Evolutionary conservation across 2,888 invertebrate species (phyloP), one percentile per base, ranked within the genome.

Genomic region (Caenorhabditis virilis): DNA sequence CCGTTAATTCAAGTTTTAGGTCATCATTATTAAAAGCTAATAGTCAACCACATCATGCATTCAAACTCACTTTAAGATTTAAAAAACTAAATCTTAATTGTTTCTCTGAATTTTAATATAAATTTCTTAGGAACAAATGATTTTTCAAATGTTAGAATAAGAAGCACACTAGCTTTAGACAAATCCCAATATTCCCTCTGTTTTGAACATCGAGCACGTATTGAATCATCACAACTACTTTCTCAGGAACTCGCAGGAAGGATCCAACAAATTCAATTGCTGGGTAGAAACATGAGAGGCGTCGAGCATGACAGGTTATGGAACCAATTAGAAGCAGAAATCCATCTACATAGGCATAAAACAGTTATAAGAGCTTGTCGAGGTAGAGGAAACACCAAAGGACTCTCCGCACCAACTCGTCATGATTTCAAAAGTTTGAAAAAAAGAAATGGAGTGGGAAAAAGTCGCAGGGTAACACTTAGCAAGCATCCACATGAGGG

Each of bases 281-380:
- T 92, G 68, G 91, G 89, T 1, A 86, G 90, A 27, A 91, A 91
- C 82, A 90, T 91, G 90, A 87, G 90, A 39, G 89, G 90, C 1
- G 89, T 90, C 69, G 88, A 91, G 38, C 88, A 91, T 76, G 91
- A 91, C 82, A 89, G 90, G 45, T 85, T 92, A 6, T 90, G 90
- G 90, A 87, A 90, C 69, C 89, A 91, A 87, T 87, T 92, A 76
- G 91, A 92, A 83, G 90, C 91, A 0, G 91, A 92, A 86, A 92
- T 92, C 77, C 88, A 91, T 67, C 87, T 92, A 52, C 91, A 92
- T 85, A 87, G 91, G 26, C 91, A 91, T 85, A 91, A 91, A 85
- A 91, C 91, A 46, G 89, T 91, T 9, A 87, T 88, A 63, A 77
- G 87, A 23, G 88, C 87, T 1, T 88, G 88, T 73, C 69, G 75